Conservation (phyloP, 2,888 invertebrate species). For the Sinelater perroti region DNA sequence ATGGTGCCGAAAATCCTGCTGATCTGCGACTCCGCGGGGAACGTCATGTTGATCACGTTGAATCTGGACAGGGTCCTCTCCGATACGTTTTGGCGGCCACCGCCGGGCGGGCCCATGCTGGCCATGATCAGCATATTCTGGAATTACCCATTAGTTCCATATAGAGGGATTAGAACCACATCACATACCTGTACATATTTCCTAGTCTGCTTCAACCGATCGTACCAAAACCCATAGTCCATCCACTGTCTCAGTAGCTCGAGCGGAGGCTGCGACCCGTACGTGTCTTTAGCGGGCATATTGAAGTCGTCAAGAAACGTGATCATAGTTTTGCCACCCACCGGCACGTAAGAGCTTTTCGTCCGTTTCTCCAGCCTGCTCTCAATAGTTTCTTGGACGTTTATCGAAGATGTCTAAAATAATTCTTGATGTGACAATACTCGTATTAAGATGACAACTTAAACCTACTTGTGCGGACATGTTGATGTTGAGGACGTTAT, state of each 20-base stretch:
- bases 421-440: neutral
- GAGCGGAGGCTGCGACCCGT: slow-evolving; percentile 89
- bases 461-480: slow-evolving; percentile 84
- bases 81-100: slow-evolving; percentile 83
- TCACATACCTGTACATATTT: slow-evolving; percentile 79
- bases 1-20: slow-evolving; percentile 84
- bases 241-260: slow-evolving; percentile 87
- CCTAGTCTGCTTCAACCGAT: slow-evolving; percentile 78
- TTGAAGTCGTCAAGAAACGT: slow-evolving; percentile 92
- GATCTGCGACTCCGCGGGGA: slow-evolving; percentile 82
- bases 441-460: neutral
- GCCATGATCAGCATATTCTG: slow-evolving; percentile 80
- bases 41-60: slow-evolving; percentile 79
- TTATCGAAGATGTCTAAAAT: slow-evolving; percentile 77
- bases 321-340: slow-evolving; percentile 84
- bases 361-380: slow-evolving; percentile 88
- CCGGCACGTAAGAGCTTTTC: slow-evolving; percentile 82
- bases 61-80: slow-evolving; percentile 81
- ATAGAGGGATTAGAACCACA: too few species aligned
- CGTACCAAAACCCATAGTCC: slow-evolving; percentile 91
- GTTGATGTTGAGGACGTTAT: slow-evolving; percentile 77
- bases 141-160: neutral
- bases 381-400: slow-evolving; percentile 86
- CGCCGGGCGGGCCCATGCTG: slow-evolving; percentile 89
- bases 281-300: slow-evolving; percentile 89